phyloP scores from a whole-genome alignment of 2,113 vertebrate species.

The Herpailurus yagouaroundi region DNA sequence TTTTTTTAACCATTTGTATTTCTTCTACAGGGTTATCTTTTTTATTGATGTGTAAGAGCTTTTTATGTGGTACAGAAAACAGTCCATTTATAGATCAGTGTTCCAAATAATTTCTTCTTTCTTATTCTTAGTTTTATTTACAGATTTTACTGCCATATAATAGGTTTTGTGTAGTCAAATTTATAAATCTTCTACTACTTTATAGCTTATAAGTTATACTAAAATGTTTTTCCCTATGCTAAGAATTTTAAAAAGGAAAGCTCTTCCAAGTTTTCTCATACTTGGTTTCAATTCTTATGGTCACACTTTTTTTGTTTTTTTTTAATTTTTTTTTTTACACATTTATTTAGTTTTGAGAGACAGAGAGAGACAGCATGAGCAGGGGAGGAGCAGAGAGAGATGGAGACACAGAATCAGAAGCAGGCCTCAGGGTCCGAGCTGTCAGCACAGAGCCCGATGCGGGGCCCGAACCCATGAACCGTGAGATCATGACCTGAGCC shows the following conservation, averaged over 20 bases:
- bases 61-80: not conserved
- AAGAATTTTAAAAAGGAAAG: not conserved
- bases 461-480: too few species aligned
- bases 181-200: not conserved
- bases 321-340: too few species aligned
- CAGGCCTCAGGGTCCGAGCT: too few species aligned
- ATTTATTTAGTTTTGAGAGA: too few species aligned
- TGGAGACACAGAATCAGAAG: too few species aligned
- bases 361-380: too few species aligned
- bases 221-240: not conserved
- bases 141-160: not conserved
- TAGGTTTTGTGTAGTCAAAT: not conserved
- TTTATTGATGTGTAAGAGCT: not conserved
- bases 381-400: too few species aligned
- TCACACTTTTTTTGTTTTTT: not conserved
- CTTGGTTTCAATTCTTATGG: not conserved
- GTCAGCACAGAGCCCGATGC: too few species aligned
- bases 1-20: not conserved
- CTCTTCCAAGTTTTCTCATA: not conserved
- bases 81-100: not conserved
- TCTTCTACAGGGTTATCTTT: not conserved
- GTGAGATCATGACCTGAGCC: too few species aligned
- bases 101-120: not conserved
- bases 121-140: slow-evolving; percentile 19
- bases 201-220: not conserved